Conservation (phyloP, 2,113 vertebrate species). For the Callipepla squamata region DNA sequence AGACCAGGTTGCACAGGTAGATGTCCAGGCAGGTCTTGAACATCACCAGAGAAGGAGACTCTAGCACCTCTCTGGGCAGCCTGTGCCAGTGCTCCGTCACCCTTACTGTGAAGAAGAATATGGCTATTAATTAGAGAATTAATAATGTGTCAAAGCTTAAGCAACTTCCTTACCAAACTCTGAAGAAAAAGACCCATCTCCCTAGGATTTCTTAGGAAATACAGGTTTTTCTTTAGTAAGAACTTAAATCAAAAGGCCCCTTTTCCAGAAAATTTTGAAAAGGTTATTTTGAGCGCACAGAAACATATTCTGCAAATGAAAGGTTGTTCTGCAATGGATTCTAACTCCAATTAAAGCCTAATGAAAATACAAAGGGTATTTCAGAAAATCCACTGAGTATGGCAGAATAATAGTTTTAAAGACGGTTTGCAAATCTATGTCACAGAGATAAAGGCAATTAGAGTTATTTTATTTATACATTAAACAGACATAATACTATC, state of each 20-base stretch:
- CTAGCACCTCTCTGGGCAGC: too few relatives aligned
- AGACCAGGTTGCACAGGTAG: too few relatives aligned
- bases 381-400: background rate
- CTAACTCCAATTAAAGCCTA: background rate
- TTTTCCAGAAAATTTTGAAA: background rate
- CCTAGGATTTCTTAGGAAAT: background rate
- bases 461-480: background rate
- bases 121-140: background rate
- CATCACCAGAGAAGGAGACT: too few relatives aligned
- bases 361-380: slow-evolving; percentile 17
- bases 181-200: background rate
- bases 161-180: background rate
- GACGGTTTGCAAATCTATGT: background rate
- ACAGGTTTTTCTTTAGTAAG: background rate
- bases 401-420: background rate
- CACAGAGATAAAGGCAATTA: background rate
- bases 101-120: background rate
- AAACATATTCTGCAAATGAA: background rate
- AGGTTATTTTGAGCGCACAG: background rate
- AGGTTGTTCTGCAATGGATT: slow-evolving; percentile 8
- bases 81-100: too few relatives aligned
- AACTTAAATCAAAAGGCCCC: background rate
- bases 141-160: background rate
- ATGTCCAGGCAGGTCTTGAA: too few relatives aligned
- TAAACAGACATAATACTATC: background rate